phyloP scores from a whole-genome alignment of 92 coral and sea anemone species.

The Anthopleura xanthogrammica region DNA sequence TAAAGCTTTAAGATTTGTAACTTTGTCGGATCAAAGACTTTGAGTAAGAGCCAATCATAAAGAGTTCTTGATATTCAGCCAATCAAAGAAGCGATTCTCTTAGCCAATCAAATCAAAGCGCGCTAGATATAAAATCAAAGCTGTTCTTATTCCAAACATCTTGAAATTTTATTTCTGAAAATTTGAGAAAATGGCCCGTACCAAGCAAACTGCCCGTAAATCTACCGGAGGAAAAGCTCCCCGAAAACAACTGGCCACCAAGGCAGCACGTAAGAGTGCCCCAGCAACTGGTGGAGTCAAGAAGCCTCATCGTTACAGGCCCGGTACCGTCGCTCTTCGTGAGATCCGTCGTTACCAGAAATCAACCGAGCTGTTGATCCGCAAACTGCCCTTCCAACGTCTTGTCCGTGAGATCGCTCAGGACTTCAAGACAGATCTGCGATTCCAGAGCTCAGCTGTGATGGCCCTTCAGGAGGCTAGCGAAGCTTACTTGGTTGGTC shows the following conservation, averaged over 20 bases:
- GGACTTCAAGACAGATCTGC: background rate
- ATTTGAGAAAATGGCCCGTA: slow-evolving; percentile 55
- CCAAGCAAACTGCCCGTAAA: slow-evolving; percentile 83
- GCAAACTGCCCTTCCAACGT: slow-evolving; percentile 51
- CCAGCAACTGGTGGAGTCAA: slow-evolving; percentile 79
- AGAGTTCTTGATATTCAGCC: background rate
- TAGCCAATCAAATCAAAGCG: slow-evolving; percentile 32
- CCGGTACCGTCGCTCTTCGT: slow-evolving; percentile 77
- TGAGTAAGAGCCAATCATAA: slow-evolving; percentile 15
- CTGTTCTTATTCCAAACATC: background rate
- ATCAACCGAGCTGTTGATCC: slow-evolving; percentile 72
- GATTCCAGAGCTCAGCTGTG: background rate
- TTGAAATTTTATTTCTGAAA: background rate
- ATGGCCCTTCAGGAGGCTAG: slow-evolving; percentile 99
- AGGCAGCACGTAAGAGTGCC: slow-evolving; percentile 76
- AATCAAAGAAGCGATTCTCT: background rate
- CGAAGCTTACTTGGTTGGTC: slow-evolving; percentile 99
- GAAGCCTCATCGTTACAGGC: slow-evolving; percentile 71
- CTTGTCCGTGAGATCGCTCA: background rate
- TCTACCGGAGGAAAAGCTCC: slow-evolving; percentile 85
- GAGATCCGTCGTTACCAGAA: slow-evolving; percentile 79
- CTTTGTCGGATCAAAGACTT: background rate
- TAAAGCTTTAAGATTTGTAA: background rate
- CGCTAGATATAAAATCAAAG: slow-evolving; percentile 28
- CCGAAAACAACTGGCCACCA: slow-evolving; percentile 77